A percentile compares a stretch with the other conserved stretches of the same genome.
phyloP scores from a whole-genome alignment of 2,113 vertebrate species.

The Shinisaurus crocodilurus region DNA sequence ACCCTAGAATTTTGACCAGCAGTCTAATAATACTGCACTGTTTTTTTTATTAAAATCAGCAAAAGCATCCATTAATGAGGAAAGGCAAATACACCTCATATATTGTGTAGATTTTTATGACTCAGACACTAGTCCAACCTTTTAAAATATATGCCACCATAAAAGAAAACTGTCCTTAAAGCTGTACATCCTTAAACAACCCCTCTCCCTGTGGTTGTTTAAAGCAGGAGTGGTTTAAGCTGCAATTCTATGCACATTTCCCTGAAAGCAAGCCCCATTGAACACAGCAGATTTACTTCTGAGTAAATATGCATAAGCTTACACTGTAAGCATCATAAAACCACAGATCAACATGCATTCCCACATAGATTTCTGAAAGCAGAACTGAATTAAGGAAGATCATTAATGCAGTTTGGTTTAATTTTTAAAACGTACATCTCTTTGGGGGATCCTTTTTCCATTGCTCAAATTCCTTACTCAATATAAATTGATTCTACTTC shows the following conservation, averaged over 20 bases:
- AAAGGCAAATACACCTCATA: background rate
- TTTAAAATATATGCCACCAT: slow-evolving; percentile 28
- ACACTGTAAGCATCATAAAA: background rate
- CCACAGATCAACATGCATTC: slow-evolving; percentile 28
- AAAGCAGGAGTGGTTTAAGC: slow-evolving; percentile 21
- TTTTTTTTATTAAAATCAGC: background rate
- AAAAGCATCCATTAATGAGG: background rate
- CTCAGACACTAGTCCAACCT: background rate
- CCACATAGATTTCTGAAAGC: slow-evolving; percentile 37
- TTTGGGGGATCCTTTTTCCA: slow-evolving; percentile 15
- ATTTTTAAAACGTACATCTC: slow-evolving; percentile 47
- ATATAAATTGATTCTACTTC: slow-evolving; percentile 36
- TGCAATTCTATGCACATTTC: too few relatives aligned
- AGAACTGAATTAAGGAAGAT: slow-evolving; percentile 55
- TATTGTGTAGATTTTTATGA: background rate
- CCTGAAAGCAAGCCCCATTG: too few relatives aligned
- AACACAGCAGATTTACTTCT: too few relatives aligned
- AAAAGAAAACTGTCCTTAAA: slow-evolving; percentile 37
- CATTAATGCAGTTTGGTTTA: slow-evolving; percentile 47
- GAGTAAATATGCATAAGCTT: too few relatives aligned
- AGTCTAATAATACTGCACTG: background rate
- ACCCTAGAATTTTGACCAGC: background rate
- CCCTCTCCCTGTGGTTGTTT: slow-evolving; percentile 28
- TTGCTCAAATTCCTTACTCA: slow-evolving; percentile 29
- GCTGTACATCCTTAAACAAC: too few relatives aligned